A percentile compares a stretch with the other conserved stretches of the same genome.
These are phyloP conservation scores for Tetranychus piercei DNA, from an alignment of 2,888 invertebrate species.

Conservation along the genomic window DNA sequence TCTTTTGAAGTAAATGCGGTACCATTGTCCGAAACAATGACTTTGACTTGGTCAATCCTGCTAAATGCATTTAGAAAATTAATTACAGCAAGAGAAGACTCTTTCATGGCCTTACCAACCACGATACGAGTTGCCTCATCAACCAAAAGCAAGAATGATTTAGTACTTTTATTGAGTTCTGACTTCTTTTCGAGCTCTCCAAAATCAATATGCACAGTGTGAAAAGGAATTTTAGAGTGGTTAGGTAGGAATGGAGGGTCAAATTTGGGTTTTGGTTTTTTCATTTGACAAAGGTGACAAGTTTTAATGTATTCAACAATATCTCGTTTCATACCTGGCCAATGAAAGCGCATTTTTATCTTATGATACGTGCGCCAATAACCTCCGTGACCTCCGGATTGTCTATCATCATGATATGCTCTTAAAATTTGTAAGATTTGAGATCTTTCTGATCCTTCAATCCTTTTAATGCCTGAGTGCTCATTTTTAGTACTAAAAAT, in stretches of 20 bases:
- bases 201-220: conserved; percentile 4
- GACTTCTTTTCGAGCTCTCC: neutral
- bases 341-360: neutral
- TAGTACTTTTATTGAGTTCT: neutral
- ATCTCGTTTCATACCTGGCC: neutral
- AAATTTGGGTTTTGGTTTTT: neutral
- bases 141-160: conserved; percentile 2
- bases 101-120: conserved; percentile 7
- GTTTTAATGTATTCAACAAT: neutral
- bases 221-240: neutral
- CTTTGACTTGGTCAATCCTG: neutral
- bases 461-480: neutral
- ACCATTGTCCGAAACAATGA: conserved; percentile 5
- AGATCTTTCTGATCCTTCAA: neutral
- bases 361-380: neutral
- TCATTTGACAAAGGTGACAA: neutral
- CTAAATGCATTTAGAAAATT: neutral
- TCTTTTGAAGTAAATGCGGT: conserved; percentile 6
- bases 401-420: conserved; percentile 7
- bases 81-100: neutral
- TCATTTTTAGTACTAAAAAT: neutral
- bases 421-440: neutral
- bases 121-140: conserved; percentile 1
- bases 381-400: neutral
- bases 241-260: neutral